Base-by-base conservation (phyloP, 2,797 vertebrate genomes). In the Tragelaphus eurycerus region DNA sequence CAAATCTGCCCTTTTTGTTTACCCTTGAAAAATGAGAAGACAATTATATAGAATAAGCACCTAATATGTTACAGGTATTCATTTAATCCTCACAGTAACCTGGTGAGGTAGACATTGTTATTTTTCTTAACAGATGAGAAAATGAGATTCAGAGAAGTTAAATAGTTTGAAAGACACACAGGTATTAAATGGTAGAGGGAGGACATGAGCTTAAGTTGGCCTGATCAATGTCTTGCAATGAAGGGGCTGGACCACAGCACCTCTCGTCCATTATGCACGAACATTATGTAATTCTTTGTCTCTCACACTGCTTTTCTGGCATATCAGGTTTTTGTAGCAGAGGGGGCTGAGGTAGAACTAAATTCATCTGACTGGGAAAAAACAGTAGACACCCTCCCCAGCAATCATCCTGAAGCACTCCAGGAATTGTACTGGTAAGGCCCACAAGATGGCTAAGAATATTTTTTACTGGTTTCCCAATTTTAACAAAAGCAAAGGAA, bases 101-200 rank as follows among this genome's bases (percentile, higher is more conserved):
- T 52, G 43, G 60, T 89, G 54, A 76, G 54, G 17, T 38, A 95
- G 38, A 85, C 25, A 43, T 3, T 81, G 81, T 50, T 95, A 84
- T 89, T 78, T 97, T 48, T 79, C 46, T 86, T n/a, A 46, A 34
- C 5, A 21, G n/a, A 89, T 60, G 74, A 97, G 57, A 85, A 95
- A 89, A 78, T 7, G 29, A 91, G 67, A 81, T 29, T 83, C 54
- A 82, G 95, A 81, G 71, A 93, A 27, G 81, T 88, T 86, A 82
- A 52, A 4, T 46, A 85, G 55, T 31, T 31, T 83, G 23, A 71
- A 78, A 31, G 38, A 50, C 78, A 87, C 57, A 60, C 2, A 91
- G 46, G 60, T 93, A 55, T 21, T 78, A 48, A 38, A 13, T 2
- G 60, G 67, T 12, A 93, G 8, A 62, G 34, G 8, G 4, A 83